phyloP scores from a whole-genome alignment of 2,113 vertebrate genomes.

The Myrmophylax atrothorax region DNA sequence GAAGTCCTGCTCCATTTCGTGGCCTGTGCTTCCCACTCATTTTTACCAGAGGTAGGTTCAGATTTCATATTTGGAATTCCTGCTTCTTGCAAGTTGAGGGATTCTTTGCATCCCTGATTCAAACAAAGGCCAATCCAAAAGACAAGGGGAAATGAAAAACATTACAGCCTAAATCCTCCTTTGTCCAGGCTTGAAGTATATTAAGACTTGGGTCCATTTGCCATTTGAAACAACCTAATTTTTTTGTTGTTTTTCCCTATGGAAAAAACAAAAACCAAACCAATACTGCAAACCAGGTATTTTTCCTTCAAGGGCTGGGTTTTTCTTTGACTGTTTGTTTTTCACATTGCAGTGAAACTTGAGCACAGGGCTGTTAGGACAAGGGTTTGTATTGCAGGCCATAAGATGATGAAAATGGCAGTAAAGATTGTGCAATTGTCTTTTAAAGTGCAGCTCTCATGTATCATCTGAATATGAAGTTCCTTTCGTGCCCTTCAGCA shows the following conservation, averaged over 20 bases:
- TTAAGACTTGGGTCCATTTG: background rate
- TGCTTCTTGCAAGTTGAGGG: background rate
- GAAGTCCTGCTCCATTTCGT: slow-evolving; percentile 16
- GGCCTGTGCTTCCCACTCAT: background rate
- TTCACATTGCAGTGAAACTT: slow-evolving; percentile 40
- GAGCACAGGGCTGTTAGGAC: slow-evolving; percentile 9
- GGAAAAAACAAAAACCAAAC: background rate
- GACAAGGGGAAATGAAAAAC: slow-evolving; percentile 29
- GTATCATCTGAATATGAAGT: slow-evolving; percentile 31
- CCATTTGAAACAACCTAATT: background rate
- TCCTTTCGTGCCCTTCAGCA: slow-evolving; percentile 42
- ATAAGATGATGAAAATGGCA: slow-evolving; percentile 51
- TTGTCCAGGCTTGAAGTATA: background rate
- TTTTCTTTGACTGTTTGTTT: slow-evolving; percentile 37
- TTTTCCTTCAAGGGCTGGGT: slow-evolving; percentile 19
- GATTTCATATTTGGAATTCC: slow-evolving; percentile 50
- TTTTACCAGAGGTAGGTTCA: slow-evolving; percentile 23
- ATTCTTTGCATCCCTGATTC: slow-evolving; percentile 39
- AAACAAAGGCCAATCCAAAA: background rate
- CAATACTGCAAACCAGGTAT: slow-evolving; percentile 11
- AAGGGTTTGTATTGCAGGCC: slow-evolving; percentile 22
- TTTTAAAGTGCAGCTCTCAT: slow-evolving; percentile 25
- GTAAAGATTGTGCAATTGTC: slow-evolving; percentile 57
- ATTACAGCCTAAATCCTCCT: slow-evolving; percentile 24
- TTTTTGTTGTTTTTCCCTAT: background rate